phyloP scores from a whole-genome alignment of 2,888 invertebrate species.

The Sicus ferrugineus region DNA sequence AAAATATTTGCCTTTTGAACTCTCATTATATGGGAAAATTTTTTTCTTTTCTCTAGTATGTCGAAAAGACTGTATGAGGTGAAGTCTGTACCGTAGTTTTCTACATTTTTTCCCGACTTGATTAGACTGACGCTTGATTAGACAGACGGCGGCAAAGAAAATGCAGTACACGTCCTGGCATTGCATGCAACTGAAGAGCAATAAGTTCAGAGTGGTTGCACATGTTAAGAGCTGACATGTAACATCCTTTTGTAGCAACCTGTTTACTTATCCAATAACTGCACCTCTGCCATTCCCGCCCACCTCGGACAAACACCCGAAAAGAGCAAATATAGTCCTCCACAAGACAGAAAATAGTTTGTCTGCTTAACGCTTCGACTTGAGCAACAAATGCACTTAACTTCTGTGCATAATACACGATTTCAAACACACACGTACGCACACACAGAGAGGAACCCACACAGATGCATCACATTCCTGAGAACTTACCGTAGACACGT shows the following conservation, averaged over 20 bases:
- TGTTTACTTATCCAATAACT: too few relatives aligned
- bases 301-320: slow-evolving; percentile 40
- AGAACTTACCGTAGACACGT: slow-evolving; percentile 81
- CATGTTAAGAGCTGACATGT: too few relatives aligned
- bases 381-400: slow-evolving; percentile 54
- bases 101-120: too few relatives aligned
- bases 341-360: slow-evolving; percentile 47
- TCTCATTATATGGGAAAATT: too few relatives aligned
- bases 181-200: not conserved
- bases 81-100: too few relatives aligned
- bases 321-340: not conserved
- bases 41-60: too few relatives aligned
- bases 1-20: too few relatives aligned
- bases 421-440: slow-evolving; percentile 1
- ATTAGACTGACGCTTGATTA: too few relatives aligned
- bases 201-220: slow-evolving; percentile 22
- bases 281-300: not conserved
- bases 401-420: slow-evolving; percentile 27
- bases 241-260: too few relatives aligned
- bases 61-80: too few relatives aligned
- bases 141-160: not conserved
- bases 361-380: slow-evolving; percentile 36
- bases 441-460: slow-evolving; percentile 1
- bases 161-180: not conserved
- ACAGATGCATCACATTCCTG: not conserved